Base-by-base conservation (phyloP, 2,888 invertebrate species). In the Melipona beecheii region DNA sequence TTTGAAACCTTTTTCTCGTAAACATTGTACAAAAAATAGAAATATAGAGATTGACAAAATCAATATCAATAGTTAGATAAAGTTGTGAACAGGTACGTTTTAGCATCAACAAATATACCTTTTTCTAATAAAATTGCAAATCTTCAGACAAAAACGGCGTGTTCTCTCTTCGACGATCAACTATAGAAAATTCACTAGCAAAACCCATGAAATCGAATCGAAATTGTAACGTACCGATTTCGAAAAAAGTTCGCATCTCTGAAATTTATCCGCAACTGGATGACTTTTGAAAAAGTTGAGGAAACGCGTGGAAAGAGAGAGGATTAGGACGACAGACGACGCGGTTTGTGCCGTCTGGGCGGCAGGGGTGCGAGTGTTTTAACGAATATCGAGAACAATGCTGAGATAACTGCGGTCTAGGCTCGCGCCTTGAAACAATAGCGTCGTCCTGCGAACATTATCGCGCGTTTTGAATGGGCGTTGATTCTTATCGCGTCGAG, bases 361-460 rank as follows among this genome's bases (percentile, higher is more conserved):
- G 9, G 9, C 81, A 84, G 89, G 90, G 49, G 87, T 86, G 91
- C 90, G 87, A 88, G 89, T 86, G 89, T 92, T 93, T 92, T 92
- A 91, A 91, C 88, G 91, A 92, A 92, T 90, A 92, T 90, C 86
- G 88, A 82, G 90, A 87, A 92, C 91, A 91, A 93, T 91, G 88
- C 90, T 84, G 81, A 89, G 92, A 89, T 91, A 91, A 89, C 91
- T 74, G 82, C 87, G 86, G 86, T 82, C 88, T 83, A 82, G 86
- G 84, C 86, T 87, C 87, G 87, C 89, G 88, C 84, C 84, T 85
- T 74, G 85, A 88, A 91, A 93, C 93, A 93, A 93, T 92, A 81
- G 90, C 80, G 86, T 80, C 84, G 84, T 78, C 78, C 83, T 83
- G 88, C 76, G 86, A 88, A 90, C 90, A 85, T 91, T 92, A 92